Conservation (phyloP, 2,888 invertebrate genomes). For the Rhabditophanes sp. region DNA sequence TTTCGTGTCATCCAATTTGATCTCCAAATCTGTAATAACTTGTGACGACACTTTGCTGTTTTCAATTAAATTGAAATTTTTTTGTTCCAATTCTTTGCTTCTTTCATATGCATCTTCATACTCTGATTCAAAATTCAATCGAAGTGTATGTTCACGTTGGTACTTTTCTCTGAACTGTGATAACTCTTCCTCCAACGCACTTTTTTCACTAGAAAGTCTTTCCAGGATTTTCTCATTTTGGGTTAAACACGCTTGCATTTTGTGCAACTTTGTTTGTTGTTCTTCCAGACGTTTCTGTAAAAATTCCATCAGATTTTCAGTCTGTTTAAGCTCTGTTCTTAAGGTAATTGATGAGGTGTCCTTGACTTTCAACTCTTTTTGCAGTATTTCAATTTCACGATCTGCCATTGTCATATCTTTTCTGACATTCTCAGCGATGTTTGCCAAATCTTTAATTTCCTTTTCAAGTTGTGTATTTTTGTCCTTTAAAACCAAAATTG, state of each 20-base stretch:
- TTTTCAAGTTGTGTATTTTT: conserved; percentile 12
- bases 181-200: conserved; percentile 18
- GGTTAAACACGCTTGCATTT: conserved; percentile 12
- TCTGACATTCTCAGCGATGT: conserved; percentile 10
- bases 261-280: conserved; percentile 31
- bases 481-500: conserved; percentile 13
- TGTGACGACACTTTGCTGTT: not conserved
- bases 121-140: conserved; percentile 6
- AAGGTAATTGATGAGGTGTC: too few relatives aligned
- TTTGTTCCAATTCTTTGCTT: conserved; percentile 11
- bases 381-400: conserved; percentile 10
- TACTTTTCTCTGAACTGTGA: conserved; percentile 9
- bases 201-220: conserved; percentile 22
- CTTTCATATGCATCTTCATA: too few relatives aligned
- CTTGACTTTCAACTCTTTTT: too few relatives aligned
- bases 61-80: conserved; percentile 6
- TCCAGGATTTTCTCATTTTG: conserved; percentile 29
- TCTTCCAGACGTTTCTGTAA: conserved; percentile 35
- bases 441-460: conserved; percentile 11
- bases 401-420: conserved; percentile 8
- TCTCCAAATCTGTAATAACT: conserved; percentile 1
- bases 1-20: conserved; percentile 7
- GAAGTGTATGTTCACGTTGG: conserved; percentile 7
- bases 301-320: conserved; percentile 31
- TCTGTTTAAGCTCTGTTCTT: conserved; percentile 27